Percentiles rank a stretch among this genome's conserved stretches.
phyloP scores from a whole-genome alignment of 2,888 invertebrate species.

The Buathra laborator region DNA sequence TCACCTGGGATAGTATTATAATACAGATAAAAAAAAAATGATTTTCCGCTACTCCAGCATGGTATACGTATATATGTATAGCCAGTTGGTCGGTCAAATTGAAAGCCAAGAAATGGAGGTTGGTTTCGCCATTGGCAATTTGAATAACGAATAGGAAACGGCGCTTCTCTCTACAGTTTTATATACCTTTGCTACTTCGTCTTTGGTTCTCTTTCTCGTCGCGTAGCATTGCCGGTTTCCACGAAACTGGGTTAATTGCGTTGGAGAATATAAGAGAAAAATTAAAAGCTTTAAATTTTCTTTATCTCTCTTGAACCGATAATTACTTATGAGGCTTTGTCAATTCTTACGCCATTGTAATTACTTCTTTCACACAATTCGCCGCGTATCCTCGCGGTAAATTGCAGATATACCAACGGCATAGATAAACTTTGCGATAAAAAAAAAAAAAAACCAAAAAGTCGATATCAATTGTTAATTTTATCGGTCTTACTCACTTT shows the following conservation, averaged over 20 bases:
- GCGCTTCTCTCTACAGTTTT: slow-evolving; percentile 24
- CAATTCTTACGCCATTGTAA: slow-evolving; percentile 34
- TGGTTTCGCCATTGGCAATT: slow-evolving; percentile 63
- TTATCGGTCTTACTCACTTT: slow-evolving; percentile 76
- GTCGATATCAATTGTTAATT: slow-evolving; percentile 6
- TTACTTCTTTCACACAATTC: slow-evolving; percentile 42
- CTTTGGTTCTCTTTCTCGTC: slow-evolving; percentile 43
- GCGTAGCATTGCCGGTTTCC: slow-evolving; percentile 54
- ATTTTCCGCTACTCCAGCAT: neutral
- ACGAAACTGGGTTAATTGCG: slow-evolving; percentile 71
- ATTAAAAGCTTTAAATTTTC: slow-evolving; percentile 37
- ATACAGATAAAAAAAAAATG: neutral
- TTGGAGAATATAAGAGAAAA: slow-evolving; percentile 58
- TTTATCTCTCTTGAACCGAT: slow-evolving; percentile 42
- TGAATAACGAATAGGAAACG: slow-evolving; percentile 66
- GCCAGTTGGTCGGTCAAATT: slow-evolving; percentile 54
- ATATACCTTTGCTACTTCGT: slow-evolving; percentile 30
- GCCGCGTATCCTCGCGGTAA: neutral
- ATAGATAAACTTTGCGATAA: neutral
- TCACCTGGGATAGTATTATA: neutral
- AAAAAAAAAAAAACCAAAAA: neutral
- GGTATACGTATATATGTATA: neutral
- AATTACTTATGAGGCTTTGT: slow-evolving; percentile 57
- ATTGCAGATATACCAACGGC: neutral
- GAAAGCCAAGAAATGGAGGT: slow-evolving; percentile 47